Conservation (phyloP, 2,888 invertebrate species). For the Drosophila aldrichi region DNA sequence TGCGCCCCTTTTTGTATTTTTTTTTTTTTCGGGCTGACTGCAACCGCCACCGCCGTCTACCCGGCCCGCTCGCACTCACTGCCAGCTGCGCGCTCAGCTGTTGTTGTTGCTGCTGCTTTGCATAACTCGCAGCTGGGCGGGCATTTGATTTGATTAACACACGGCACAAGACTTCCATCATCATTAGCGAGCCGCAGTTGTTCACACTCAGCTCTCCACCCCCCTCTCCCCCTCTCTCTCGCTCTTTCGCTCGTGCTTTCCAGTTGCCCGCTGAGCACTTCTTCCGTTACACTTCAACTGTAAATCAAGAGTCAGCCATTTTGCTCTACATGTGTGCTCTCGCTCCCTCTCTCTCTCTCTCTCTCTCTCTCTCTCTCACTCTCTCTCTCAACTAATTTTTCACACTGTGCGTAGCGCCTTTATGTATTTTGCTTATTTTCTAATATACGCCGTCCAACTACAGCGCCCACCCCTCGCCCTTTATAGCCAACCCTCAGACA, state of each 20-base stretch:
- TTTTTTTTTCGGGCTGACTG: slow-evolving; percentile 55
- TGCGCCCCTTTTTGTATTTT: slow-evolving; percentile 72
- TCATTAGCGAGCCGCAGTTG: slow-evolving; percentile 63
- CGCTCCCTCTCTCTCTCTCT: background rate
- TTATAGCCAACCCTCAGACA: background rate
- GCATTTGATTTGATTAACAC: slow-evolving; percentile 73
- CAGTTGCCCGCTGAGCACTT: slow-evolving; percentile 47
- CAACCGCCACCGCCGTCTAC: slow-evolving; percentile 59
- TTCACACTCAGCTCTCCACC: background rate
- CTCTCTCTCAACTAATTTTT: slow-evolving; percentile 56
- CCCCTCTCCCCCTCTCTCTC: background rate
- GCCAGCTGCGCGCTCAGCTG: slow-evolving; percentile 10
- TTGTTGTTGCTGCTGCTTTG: slow-evolving; percentile 55
- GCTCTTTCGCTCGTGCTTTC: background rate
- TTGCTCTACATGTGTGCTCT: slow-evolving; percentile 9
- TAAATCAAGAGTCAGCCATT: slow-evolving; percentile 61
- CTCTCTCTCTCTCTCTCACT: background rate
- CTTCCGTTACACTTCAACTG: slow-evolving; percentile 73
- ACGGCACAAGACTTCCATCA: slow-evolving; percentile 68
- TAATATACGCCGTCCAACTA: slow-evolving; percentile 5
- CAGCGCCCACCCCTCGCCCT: background rate
- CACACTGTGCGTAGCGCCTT: slow-evolving; percentile 15
- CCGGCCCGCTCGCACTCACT: slow-evolving; percentile 16
- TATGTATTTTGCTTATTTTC: slow-evolving; percentile 14
- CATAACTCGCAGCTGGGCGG: slow-evolving; percentile 53